These are phyloP conservation scores for Eidolon dupreanum DNA, from an alignment of 2,797 vertebrate genomes.

Conservation along the genomic window DNA sequence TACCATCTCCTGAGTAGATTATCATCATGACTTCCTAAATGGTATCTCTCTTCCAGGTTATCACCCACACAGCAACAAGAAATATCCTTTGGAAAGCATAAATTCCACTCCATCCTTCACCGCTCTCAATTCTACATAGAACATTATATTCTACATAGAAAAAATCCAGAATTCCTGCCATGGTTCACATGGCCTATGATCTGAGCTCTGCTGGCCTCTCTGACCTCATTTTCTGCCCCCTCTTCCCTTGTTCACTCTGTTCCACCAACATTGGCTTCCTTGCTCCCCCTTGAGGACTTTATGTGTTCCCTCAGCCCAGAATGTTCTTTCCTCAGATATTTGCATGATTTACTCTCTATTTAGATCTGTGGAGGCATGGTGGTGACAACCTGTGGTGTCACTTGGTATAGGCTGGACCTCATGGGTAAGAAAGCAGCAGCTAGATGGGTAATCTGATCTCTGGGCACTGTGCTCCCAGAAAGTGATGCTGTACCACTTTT, in stretches of 20 bases:
- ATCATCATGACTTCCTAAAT: neutral
- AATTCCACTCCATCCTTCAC: neutral
- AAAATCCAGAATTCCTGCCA: neutral
- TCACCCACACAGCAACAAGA: neutral
- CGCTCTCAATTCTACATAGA: neutral
- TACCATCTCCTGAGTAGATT: neutral
- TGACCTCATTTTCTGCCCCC: neutral
- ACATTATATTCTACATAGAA: neutral
- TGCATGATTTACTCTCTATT: neutral
- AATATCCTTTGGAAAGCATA: neutral
- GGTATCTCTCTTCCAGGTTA: neutral
- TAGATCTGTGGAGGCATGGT: neutral
- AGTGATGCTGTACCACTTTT: neutral
- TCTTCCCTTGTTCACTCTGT: neutral
- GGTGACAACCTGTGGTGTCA: neutral
- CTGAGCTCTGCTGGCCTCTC: neutral
- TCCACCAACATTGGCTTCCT: neutral
- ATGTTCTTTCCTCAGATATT: neutral
- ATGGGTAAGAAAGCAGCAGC: neutral
- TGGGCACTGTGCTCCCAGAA: neutral
- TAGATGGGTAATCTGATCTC: neutral
- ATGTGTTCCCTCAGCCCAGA: neutral
- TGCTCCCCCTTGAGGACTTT: neutral
- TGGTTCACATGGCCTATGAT: fast-evolving
- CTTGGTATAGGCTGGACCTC: neutral